A percentile compares a stretch with the other conserved stretches of the same genome.
These are phyloP conservation scores for Beroe forskalii DNA, from an alignment of 37 sponge, comb jelly and placozoan species.

Conservation along the genomic window DNA sequence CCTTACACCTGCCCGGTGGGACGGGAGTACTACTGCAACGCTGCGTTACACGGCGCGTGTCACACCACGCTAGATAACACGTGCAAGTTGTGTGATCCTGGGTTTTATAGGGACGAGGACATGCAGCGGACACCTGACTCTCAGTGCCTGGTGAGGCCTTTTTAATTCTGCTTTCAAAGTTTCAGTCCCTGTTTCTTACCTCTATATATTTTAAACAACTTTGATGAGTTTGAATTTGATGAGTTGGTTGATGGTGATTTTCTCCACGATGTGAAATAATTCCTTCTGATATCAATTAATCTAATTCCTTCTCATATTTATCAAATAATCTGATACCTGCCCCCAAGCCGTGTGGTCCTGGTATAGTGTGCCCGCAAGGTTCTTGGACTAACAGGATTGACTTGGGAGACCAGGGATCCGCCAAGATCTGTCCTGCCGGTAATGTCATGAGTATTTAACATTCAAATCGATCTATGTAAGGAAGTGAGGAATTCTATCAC, in stretches of 20 bases:
- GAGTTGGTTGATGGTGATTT: no score
- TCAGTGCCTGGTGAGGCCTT: neutral
- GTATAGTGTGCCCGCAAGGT: neutral
- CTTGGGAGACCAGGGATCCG: neutral
- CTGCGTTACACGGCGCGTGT: neutral
- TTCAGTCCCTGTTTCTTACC: no score
- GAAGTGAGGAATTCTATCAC: no score
- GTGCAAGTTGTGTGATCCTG: slow-evolving; percentile 53
- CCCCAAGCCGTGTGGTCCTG: neutral
- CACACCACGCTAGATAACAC: slow-evolving; percentile 29
- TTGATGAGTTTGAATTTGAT: no score
- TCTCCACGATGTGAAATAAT: no score
- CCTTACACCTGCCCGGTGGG: slow-evolving; percentile 4
- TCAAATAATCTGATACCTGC: no score
- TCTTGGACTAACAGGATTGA: neutral
- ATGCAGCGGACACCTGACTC: neutral
- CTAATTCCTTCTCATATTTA: no score
- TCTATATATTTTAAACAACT: no score
- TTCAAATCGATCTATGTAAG: no score
- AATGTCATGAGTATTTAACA: no score
- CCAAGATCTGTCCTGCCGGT: neutral
- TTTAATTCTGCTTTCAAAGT: no score
- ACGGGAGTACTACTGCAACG: slow-evolving; percentile 41
- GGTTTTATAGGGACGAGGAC: slow-evolving; percentile 3
- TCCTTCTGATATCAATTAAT: no score